These are phyloP conservation scores for Pseudococcus jackbeardsleyi DNA, from an alignment of 2,888 invertebrate species.

Conservation along the genomic window DNA sequence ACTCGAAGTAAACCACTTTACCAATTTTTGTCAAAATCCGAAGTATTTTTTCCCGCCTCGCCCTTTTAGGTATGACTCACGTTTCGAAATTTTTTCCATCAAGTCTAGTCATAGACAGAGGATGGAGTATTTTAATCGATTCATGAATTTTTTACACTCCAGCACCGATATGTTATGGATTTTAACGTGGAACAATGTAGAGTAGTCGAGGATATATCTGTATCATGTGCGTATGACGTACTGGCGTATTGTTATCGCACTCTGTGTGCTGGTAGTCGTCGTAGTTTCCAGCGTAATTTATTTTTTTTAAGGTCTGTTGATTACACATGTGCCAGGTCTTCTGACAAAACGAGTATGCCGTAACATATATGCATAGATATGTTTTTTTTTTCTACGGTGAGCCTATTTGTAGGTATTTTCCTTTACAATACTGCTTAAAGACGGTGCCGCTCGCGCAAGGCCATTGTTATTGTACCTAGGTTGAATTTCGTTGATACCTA, in stretches of 20 bases:
- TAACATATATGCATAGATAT: background rate
- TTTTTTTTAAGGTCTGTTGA: constrained; percentile 62
- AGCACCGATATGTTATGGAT: constrained; percentile 37
- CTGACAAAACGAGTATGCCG: constrained; percentile 27
- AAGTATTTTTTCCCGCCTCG: no score
- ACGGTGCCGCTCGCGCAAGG: constrained; percentile 30
- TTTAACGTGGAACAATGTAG: constrained; percentile 50
- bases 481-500: background rate
- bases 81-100: background rate
- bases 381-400: background rate
- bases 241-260: background rate
- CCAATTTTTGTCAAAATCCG: no score
- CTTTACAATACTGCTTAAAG: background rate
- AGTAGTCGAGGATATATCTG: background rate
- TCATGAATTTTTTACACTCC: constrained; percentile 28
- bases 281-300: constrained; percentile 49
- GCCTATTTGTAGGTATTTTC: background rate
- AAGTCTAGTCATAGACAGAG: background rate
- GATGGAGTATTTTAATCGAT: constrained; percentile 16
- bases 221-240: background rate
- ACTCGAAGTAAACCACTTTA: no score
- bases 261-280: background rate
- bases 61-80: background rate
- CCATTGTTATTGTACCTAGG: constrained; percentile 26
- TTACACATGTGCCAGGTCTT: constrained; percentile 41